A percentile compares a stretch with the other conserved stretches of the same genome.
Evolutionary conservation across 2,113 vertebrate species (phyloP).

Genomic region (Falco punctatus): DNA sequence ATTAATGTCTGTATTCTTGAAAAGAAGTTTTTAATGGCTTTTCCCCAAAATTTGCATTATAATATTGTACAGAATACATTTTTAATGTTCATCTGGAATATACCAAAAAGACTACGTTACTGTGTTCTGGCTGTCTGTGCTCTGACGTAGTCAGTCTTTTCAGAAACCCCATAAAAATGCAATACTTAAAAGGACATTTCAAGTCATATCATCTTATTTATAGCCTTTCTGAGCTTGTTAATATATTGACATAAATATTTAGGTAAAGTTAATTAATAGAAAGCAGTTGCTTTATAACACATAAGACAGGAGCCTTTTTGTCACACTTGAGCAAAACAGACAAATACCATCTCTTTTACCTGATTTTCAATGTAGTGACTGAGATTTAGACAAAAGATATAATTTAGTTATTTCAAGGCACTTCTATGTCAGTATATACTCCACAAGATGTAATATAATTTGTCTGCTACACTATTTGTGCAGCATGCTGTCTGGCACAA

Average conservation of each 20-base stretch:
- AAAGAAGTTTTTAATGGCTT: not conserved
- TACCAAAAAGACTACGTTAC: not conserved
- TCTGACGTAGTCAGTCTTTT: not conserved
- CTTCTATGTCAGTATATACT: not conserved
- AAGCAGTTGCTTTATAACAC: not conserved
- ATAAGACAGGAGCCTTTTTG: not conserved
- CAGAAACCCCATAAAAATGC: not conserved
- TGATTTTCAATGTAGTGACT: not conserved
- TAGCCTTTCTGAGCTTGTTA: not conserved
- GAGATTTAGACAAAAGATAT: not conserved
- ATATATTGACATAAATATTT: conserved; percentile 9
- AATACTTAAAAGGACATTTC: not conserved
- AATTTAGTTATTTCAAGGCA: conserved; percentile 61
- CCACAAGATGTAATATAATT: conserved; percentile 47
- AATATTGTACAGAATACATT: not conserved
- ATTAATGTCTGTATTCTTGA: not conserved
- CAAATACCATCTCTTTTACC: not conserved
- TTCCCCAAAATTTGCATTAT: not conserved
- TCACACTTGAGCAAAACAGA: not conserved
- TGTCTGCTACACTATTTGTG: conserved; percentile 58
- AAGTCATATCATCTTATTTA: not conserved
- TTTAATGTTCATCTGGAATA: not conserved
- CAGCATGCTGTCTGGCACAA: conserved; percentile 58
- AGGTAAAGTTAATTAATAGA: conserved; percentile 31
- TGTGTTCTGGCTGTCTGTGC: not conserved